phyloP scores from a whole-genome alignment of 2,888 invertebrate species.

The Amblyjoppa fuscipennis region DNA sequence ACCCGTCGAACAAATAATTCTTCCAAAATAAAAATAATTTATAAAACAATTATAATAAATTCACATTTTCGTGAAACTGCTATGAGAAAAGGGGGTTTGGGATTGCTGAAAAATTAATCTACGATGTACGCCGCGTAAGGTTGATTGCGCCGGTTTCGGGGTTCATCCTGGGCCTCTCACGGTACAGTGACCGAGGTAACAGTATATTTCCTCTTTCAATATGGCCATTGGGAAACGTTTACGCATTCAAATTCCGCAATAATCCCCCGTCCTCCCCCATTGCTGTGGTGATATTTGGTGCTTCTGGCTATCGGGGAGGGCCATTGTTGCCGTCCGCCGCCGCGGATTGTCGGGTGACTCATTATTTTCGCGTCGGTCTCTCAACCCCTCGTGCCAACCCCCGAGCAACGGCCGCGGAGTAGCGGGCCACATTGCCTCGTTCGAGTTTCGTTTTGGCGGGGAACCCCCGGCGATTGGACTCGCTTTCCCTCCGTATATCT shows the following conservation, averaged over 20 bases:
- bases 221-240: constrained; percentile 69
- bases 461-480: constrained; percentile 35
- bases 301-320: constrained; percentile 31
- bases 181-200: background rate
- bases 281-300: constrained; percentile 58
- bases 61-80: background rate
- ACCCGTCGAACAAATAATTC: no score
- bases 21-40: no score
- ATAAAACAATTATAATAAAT: background rate
- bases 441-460: constrained; percentile 67
- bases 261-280: constrained; percentile 60
- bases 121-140: background rate
- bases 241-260: constrained; percentile 72
- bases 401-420: constrained; percentile 32
- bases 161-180: background rate
- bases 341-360: constrained; percentile 79
- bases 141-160: background rate
- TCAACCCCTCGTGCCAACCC: constrained; percentile 70
- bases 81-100: background rate
- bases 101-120: background rate
- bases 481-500: constrained; percentile 4
- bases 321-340: constrained; percentile 62
- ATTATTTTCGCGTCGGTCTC: constrained; percentile 79
- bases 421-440: constrained; percentile 38
- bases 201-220: constrained; percentile 68